Conservation (phyloP, 1,140 invertebrate genomes). For the Ericerus pela region DNA sequence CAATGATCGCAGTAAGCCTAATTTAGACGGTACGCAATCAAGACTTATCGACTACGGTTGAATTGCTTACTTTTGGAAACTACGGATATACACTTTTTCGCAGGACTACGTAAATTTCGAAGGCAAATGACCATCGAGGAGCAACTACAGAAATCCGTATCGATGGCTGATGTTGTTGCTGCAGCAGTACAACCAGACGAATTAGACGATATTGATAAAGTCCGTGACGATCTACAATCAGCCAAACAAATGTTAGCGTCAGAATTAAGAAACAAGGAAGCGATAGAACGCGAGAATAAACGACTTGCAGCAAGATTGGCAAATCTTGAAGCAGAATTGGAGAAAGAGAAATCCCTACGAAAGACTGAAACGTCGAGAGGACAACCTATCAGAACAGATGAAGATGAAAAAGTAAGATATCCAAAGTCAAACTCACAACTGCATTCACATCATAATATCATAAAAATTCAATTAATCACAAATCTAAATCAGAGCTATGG, state of each 20-base stretch:
- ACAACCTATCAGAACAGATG: conserved; percentile 35
- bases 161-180: conserved; percentile 42
- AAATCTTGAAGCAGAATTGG: conserved; percentile 57
- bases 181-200: conserved; percentile 42
- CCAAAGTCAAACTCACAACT: too few relatives aligned
- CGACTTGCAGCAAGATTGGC: conserved; percentile 56
- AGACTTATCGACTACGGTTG: too few relatives aligned
- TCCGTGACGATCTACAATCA: conserved; percentile 70
- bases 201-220: conserved; percentile 72
- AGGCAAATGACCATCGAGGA: conserved; percentile 78
- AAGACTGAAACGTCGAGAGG: conserved; percentile 15
- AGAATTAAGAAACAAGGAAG: conserved; percentile 71
- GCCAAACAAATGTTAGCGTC: conserved; percentile 78
- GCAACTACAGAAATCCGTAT: conserved; percentile 63
- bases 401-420: conserved; percentile 35
- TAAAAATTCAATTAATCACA: too few relatives aligned
- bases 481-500: too few relatives aligned
- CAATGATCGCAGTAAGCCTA: conserved; percentile 73
- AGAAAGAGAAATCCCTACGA: conserved; percentile 3
- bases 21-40: conserved; percentile 43
- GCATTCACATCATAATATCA: too few relatives aligned
- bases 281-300: conserved; percentile 71
- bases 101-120: conserved; percentile 66
- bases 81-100: too few relatives aligned
- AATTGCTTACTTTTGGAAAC: too few relatives aligned